A percentile compares a stretch with the other conserved stretches of the same genome.
Conservation (phyloP, 2,797 vertebrate genomes). For the Phoeniculus purpureus region DNA sequence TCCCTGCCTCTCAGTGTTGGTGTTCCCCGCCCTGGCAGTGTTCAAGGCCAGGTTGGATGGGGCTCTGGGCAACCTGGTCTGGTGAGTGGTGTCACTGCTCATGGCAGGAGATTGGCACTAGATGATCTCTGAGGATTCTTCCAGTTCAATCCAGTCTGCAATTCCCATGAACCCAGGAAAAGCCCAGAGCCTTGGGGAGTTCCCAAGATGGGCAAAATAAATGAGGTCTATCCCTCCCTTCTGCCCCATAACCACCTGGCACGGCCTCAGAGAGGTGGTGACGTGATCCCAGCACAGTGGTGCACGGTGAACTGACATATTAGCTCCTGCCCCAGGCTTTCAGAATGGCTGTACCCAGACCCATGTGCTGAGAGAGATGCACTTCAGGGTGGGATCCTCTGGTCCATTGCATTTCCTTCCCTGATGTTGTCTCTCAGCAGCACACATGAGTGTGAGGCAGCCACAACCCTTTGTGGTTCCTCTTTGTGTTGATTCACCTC, state of each 20-base stretch:
- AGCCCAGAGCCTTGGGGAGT: accelerated
- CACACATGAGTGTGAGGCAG: accelerated
- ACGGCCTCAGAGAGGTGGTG: not conserved
- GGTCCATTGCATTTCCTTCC: not conserved
- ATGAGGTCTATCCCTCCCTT: accelerated
- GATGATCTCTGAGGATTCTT: too few species aligned
- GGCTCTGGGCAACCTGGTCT: too few species aligned
- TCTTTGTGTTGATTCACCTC: accelerated
- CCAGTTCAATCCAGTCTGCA: too few species aligned
- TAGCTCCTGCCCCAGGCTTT: not conserved
- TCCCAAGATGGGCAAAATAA: not conserved
- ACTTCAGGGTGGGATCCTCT: not conserved
- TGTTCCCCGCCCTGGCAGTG: too few species aligned
- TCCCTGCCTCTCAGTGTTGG: accelerated
- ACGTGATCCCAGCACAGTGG: accelerated
- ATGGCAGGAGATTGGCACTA: too few species aligned
- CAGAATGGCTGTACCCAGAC: not conserved
- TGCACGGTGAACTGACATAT: accelerated
- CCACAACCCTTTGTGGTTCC: accelerated
- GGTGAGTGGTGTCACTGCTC: too few species aligned
- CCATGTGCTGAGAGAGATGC: accelerated
- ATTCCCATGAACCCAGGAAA: accelerated
- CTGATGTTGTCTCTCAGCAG: accelerated
- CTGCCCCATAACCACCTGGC: not conserved
- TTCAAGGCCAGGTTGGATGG: too few species aligned